Evolutionary conservation across 2,113 vertebrate genomes (phyloP), one percentile per base, ranked within the genome.

Genomic region (Megalops atlanticus): DNA sequence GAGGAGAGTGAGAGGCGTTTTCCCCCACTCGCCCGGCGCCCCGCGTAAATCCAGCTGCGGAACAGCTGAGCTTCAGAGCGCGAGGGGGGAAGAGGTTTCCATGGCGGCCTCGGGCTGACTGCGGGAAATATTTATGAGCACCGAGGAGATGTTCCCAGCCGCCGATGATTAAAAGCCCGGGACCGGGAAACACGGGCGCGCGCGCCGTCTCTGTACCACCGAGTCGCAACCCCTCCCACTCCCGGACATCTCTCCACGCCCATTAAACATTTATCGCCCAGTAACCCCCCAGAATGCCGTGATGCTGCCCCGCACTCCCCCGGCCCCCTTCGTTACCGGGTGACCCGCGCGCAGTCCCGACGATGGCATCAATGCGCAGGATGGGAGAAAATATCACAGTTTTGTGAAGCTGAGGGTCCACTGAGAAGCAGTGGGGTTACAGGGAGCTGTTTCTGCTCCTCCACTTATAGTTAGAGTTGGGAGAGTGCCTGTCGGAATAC

Each of bases 181-280:
- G 33, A 11, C 69, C 12, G 69, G 69, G 36, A 71, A 31, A 71
- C 33, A 71, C n/a, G n/a, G n/a, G 69, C 14, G 69, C 35, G 5
- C 69, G 35, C 69, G 69, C 33, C 16, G 69, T 33, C 36, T 38
- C 35, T 71, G 35, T 71, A 71, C 69, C 69, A 38, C 33, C 33
- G 69, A 71, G 69, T 38, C 69, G 35, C 69, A 71, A 71, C 69
- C 69, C n/a, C 69, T 71, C 69, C 35, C 35, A 71, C 33, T 71
- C 69, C 69, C 69, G 69, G 69, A 71, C 69, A 71, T 71, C 69
- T 71, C 33, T 71, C 69, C 36, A 38, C 69, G 69, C 69, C 69
- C 69, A 71, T 71, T 71, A 71, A 71, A 71, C 33, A 71, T 71
- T 71, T 71, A 71, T 71, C 69, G 36, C 69, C 69, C 69, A 38